Base-by-base conservation (phyloP, 2,888 invertebrate species). In the Nomada fucata region DNA sequence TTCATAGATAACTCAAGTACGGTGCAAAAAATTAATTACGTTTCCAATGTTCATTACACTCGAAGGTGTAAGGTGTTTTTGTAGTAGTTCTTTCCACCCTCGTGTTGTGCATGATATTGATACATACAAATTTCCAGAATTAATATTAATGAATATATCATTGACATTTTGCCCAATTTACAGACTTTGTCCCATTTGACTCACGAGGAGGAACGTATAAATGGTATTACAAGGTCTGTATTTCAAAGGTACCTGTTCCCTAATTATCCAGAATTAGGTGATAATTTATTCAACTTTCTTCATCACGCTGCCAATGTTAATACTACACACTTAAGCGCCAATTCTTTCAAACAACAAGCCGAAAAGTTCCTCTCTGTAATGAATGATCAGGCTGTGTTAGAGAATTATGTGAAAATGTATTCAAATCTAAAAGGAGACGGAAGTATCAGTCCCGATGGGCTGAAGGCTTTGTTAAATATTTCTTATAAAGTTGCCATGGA, bases 401-500 rank as follows among this genome's bases (percentile, higher is more conserved):
- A 97, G 81, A 95, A 95, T 29, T 96, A 97, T 85, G 96, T 97
- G 69, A 96, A 95, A 94, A 96, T 95, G 94, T 95, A 94, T 89
- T 93, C 94, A 10, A 88, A 89, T 18, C 91, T 94, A 23, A 92
- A 93, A 44, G 93, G 92, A 52, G 91, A 90, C 20, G 92, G 93
- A 74, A 93, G 93, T 42, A 95, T 97, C 82, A 95, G 95, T 20
- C 95, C 96, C 0, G 96, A 96, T 1, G 95, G 95, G 20, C 95
- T 97, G 55, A 95, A 95, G 29, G 95, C 95, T 29, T 93, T 97
- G 53, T 94, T 97, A 3, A 95, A 96, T 94, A 96, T 96, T 81
- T 96, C 97, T 90, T 97, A 97, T 93, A 96, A 96, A 90, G 95
- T 97, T 47, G 96, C 97, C 64, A 97, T 97, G 96, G 96, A 97